Conservation (phyloP, 2,797 vertebrate genomes). For the Smutsia gigantea region DNA sequence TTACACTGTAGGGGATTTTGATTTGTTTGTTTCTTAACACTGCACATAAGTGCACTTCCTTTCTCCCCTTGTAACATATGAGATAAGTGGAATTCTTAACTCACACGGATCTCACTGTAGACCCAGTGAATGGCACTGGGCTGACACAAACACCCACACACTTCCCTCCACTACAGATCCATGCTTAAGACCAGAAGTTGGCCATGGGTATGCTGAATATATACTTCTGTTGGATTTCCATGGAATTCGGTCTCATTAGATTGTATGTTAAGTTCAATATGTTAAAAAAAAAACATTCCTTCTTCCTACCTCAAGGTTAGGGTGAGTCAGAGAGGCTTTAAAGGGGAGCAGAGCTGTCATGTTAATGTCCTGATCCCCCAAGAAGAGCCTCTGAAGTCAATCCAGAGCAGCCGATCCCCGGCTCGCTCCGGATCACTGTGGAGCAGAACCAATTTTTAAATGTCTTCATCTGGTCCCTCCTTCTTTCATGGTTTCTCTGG, state of each 20-base stretch:
- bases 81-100: slow-evolving; percentile 34
- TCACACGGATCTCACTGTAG: slow-evolving; percentile 25
- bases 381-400: background rate
- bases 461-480: slow-evolving; percentile 85
- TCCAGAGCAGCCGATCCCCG: slow-evolving; percentile 52
- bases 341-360: background rate
- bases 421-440: slow-evolving; percentile 67
- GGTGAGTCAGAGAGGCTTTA: background rate
- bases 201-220: background rate
- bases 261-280: background rate
- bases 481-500: slow-evolving; percentile 80
- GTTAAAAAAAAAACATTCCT: background rate
- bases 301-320: background rate
- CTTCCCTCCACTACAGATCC: slow-evolving; percentile 55
- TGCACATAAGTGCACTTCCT: slow-evolving; percentile 33
- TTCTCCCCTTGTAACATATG: background rate
- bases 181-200: slow-evolving; percentile 52
- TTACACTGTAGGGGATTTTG: background rate
- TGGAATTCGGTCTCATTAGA: background rate
- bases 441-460: slow-evolving; percentile 82
- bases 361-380: background rate
- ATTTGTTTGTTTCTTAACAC: slow-evolving; percentile 46
- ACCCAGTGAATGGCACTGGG: slow-evolving; percentile 48
- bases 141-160: slow-evolving; percentile 52
- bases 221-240: slow-evolving; percentile 36